Conservation (phyloP, 37 sponge, comb jelly and placozoan genomes). For the Cliona cf. orientalis region DNA sequence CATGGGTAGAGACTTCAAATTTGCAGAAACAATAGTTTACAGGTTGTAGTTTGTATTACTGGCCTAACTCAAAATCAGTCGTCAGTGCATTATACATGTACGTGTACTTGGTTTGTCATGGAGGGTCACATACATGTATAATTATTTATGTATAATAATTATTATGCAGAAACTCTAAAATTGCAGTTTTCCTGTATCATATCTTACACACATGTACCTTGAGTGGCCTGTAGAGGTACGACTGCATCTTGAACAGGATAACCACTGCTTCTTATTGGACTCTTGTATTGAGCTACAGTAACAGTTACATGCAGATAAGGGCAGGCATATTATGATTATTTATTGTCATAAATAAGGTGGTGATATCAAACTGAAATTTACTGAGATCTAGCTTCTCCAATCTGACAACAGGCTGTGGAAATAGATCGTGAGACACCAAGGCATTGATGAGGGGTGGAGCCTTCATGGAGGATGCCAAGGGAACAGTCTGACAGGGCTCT, state of each 20-base stretch:
- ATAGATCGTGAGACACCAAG: constrained; percentile 15
- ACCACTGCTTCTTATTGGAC: background rate
- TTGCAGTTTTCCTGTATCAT: too few relatives aligned
- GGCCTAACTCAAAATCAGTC: too few relatives aligned
- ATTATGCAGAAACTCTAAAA: too few relatives aligned
- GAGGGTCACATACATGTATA: too few relatives aligned
- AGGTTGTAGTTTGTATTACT: too few relatives aligned
- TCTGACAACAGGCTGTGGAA: constrained; percentile 33
- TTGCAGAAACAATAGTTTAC: too few relatives aligned
- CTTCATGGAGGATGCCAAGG: constrained; percentile 12
- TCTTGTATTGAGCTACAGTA: background rate
- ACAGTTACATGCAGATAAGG: background rate
- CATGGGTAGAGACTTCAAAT: too few relatives aligned
- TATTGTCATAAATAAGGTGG: too few relatives aligned
- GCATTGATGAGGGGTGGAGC: constrained; percentile 57
- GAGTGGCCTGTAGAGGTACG: constrained; percentile 2
- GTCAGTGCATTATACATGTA: too few relatives aligned
- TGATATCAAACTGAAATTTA: constrained; percentile 1
- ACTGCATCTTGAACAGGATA: constrained; percentile 9
- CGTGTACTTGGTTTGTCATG: too few relatives aligned
- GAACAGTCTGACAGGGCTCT: constrained; percentile 22
- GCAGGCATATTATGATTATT: background rate
- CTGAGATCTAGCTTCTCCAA: constrained; percentile 52
- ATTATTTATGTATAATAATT: too few relatives aligned
- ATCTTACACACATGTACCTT: constrained; percentile 22